These are phyloP conservation scores for Theretra japonica DNA, from an alignment of 2,888 invertebrate genomes.

Conservation along the genomic window DNA sequence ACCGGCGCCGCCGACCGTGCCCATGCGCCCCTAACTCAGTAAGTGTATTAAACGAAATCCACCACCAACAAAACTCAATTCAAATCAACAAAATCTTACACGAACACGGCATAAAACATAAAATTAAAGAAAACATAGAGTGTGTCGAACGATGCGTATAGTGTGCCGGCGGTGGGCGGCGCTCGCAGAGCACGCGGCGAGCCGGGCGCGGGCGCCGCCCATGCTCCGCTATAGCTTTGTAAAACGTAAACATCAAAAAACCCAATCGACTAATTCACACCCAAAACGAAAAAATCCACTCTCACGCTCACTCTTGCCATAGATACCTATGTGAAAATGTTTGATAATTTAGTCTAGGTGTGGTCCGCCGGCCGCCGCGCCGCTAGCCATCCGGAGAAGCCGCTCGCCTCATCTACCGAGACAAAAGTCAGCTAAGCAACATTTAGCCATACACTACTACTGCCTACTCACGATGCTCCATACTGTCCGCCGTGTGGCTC, in stretches of 20 bases:
- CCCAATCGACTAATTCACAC: constrained; percentile 85
- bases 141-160: constrained; percentile 82
- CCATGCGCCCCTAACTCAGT: constrained; percentile 58
- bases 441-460: constrained; percentile 42
- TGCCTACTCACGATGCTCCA: constrained; percentile 29
- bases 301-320: constrained; percentile 85
- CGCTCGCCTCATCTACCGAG: constrained; percentile 84
- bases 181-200: constrained; percentile 58
- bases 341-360: constrained; percentile 83
- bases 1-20: constrained; percentile 46
- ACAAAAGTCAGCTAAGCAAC: constrained; percentile 81
- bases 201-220: constrained; percentile 73
- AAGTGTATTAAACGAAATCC: constrained; percentile 85
- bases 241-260: constrained; percentile 85
- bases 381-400: constrained; percentile 75
- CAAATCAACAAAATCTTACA: constrained; percentile 83
- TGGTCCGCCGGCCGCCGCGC: constrained; percentile 79
- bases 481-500: constrained; percentile 12
- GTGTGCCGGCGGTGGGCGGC: constrained; percentile 77
- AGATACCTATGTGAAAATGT: constrained; percentile 85
- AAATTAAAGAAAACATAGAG: constrained; percentile 79
- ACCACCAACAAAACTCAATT: constrained; percentile 84
- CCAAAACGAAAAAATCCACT: constrained; percentile 85
- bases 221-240: constrained; percentile 76
- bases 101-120: constrained; percentile 84